These are phyloP conservation scores for Numida meleagris DNA, from an alignment of 2,113 vertebrate species.

Conservation along the genomic window DNA sequence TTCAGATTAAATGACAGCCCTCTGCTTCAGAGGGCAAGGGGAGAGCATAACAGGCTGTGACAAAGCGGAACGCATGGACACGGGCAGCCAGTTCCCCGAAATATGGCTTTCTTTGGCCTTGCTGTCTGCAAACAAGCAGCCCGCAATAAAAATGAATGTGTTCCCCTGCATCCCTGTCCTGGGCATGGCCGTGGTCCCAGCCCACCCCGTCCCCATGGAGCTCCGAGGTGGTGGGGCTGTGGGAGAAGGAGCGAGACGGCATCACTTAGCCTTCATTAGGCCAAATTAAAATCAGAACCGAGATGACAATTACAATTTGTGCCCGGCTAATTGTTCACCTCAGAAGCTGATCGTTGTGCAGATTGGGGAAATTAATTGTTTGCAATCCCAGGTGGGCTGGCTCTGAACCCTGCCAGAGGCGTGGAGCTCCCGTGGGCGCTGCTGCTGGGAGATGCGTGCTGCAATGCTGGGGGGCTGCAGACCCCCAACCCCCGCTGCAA, in stretches of 20 bases:
- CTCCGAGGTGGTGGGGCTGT: accelerated
- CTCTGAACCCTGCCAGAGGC: not conserved
- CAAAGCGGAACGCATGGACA: constrained; percentile 33
- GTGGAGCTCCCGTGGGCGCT: accelerated
- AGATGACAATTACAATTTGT: constrained; percentile 81
- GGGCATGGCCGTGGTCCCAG: accelerated
- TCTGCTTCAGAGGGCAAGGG: not conserved
- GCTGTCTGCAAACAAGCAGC: constrained; percentile 30
- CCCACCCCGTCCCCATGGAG: not conserved
- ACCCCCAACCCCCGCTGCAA: not conserved
- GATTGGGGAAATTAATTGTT: constrained; percentile 75
- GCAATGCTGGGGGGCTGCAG: accelerated
- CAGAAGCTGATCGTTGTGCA: constrained; percentile 62
- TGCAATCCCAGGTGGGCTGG: constrained; percentile 68
- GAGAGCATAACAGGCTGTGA: constrained; percentile 65
- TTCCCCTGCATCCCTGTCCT: not conserved
- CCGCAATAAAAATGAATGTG: not conserved
- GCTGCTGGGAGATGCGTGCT: not conserved
- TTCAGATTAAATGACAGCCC: constrained; percentile 7
- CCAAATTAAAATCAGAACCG: constrained; percentile 79
- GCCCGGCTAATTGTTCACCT: constrained; percentile 74
- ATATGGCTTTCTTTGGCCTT: constrained; percentile 28
- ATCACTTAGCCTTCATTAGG: constrained; percentile 78
- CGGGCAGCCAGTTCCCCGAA: constrained; percentile 67
- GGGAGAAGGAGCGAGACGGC: constrained; percentile 31